Conservation (phyloP, 2,888 invertebrate genomes). For the Perizoma flavofasciatum region DNA sequence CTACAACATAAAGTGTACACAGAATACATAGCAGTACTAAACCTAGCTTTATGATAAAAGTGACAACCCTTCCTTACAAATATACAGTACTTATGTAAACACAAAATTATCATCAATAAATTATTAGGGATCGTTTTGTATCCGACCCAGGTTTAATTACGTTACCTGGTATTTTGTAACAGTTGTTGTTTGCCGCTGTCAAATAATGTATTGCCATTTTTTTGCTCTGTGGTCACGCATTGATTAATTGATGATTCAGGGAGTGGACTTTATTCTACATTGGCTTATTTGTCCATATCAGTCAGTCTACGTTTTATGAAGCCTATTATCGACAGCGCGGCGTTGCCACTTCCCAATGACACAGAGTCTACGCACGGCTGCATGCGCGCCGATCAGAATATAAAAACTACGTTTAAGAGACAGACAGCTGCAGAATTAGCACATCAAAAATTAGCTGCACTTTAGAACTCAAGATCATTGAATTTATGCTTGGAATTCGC, state of each 20-base stretch:
- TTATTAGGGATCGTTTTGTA: slow-evolving; percentile 33
- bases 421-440: too few relatives aligned
- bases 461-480: too few relatives aligned
- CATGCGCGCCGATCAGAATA: too few relatives aligned
- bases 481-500: too few relatives aligned
- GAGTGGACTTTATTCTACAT: neutral
- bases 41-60: neutral
- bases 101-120: slow-evolving; percentile 36
- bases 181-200: slow-evolving; percentile 26
- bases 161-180: slow-evolving; percentile 21
- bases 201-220: slow-evolving; percentile 24
- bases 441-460: too few relatives aligned
- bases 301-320: neutral
- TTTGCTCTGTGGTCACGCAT: slow-evolving; percentile 6
- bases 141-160: slow-evolving; percentile 35
- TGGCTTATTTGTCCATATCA: neutral
- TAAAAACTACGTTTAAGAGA: too few relatives aligned
- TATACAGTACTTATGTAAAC: slow-evolving; percentile 11
- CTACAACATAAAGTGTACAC: too few relatives aligned
- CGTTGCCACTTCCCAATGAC: too few relatives aligned
- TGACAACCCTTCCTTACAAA: slow-evolving; percentile 13
- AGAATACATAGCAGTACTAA: too few relatives aligned
- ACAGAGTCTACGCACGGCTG: too few relatives aligned
- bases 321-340: too few relatives aligned
- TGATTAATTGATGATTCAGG: slow-evolving; percentile 8